A percentile compares a stretch with the other conserved stretches of the same genome.
phyloP scores from a whole-genome alignment of 2,113 vertebrate genomes.

The Centropristis striata region DNA sequence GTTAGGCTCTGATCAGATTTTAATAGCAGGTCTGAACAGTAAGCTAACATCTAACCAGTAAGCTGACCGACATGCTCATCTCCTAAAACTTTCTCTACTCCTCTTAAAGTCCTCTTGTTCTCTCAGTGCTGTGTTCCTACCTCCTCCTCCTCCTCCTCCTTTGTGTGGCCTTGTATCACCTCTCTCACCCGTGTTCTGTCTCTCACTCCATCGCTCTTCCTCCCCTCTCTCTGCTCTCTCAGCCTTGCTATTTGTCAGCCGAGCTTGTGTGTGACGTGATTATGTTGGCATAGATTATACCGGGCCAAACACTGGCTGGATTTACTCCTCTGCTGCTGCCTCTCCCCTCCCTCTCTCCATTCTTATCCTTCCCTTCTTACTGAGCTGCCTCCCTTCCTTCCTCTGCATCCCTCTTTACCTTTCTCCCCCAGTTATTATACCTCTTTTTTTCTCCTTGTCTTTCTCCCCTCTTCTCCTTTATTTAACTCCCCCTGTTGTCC shows the following conservation, averaged over 20 bases:
- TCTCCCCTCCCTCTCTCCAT: constrained; percentile 1
- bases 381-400: neutral
- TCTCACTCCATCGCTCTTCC: constrained; percentile 17
- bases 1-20: neutral
- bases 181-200: constrained; percentile 14
- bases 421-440: neutral
- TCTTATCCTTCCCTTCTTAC: neutral
- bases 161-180: constrained; percentile 28
- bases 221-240: constrained; percentile 16
- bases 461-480: neutral
- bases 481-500: neutral
- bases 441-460: neutral
- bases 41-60: neutral
- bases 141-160: constrained; percentile 26
- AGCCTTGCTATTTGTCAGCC: constrained; percentile 26
- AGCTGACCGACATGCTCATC: neutral
- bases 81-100: neutral
- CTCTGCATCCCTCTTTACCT: neutral
- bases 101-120: neutral
- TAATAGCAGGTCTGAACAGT: neutral
- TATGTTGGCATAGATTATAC: constrained; percentile 48
- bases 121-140: neutral
- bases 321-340: constrained; percentile 37
- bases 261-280: constrained; percentile 42
- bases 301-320: constrained; percentile 37